Conservation (phyloP, 2,888 invertebrate genomes). For the Megaustenia siamemsis region DNA sequence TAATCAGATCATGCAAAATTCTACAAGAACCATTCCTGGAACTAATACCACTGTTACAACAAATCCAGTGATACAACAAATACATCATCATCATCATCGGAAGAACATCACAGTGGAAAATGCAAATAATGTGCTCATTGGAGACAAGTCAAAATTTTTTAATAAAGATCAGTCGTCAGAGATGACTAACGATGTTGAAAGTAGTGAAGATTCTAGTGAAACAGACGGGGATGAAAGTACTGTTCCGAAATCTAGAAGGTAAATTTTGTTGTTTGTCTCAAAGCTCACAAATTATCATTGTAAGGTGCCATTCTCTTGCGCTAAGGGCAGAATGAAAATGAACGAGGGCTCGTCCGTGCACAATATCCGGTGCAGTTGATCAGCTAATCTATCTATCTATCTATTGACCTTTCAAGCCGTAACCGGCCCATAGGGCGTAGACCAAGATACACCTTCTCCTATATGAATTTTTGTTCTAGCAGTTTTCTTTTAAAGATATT, state of each 20-base stretch:
- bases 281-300: not conserved
- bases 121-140: conserved; percentile 43
- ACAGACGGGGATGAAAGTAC: not conserved
- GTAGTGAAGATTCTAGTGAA: not conserved
- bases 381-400: too few relatives aligned
- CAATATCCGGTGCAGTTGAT: too few relatives aligned
- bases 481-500: too few relatives aligned
- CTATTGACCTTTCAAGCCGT: too few relatives aligned
- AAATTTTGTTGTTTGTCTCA: not conserved
- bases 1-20: not conserved
- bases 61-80: conserved; percentile 19
- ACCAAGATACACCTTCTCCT: too few relatives aligned
- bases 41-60: not conserved
- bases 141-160: conserved; percentile 33
- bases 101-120: conserved; percentile 24
- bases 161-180: not conserved
- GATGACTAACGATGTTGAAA: conserved; percentile 10
- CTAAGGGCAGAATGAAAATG: too few relatives aligned
- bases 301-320: too few relatives aligned
- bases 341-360: too few relatives aligned
- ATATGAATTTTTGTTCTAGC: too few relatives aligned
- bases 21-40: not conserved
- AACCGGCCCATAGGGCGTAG: too few relatives aligned
- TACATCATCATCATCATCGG: conserved; percentile 46
- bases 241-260: not conserved